Conservation (phyloP, 2,888 invertebrate species). For the Willowsia nigromaculata region DNA sequence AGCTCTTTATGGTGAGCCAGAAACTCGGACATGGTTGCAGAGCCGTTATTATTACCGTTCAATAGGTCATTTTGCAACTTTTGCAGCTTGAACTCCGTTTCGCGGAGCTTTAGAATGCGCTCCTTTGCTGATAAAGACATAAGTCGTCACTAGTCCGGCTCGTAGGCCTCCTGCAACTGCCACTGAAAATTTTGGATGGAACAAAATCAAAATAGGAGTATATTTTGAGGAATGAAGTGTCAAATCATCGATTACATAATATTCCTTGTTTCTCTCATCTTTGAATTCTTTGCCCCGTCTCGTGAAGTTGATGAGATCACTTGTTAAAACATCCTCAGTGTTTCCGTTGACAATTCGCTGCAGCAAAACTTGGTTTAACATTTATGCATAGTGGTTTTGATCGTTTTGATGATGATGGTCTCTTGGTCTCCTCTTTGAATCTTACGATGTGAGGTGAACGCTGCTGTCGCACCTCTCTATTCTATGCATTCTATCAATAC, state of each 20-base stretch:
- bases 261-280: too few species aligned
- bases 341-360: conserved; percentile 41
- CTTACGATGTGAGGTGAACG: too few species aligned
- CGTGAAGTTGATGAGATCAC: too few species aligned
- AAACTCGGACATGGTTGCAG: conserved; percentile 5
- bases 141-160: too few species aligned
- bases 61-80: conserved; percentile 40
- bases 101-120: conserved; percentile 51
- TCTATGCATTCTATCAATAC: too few species aligned
- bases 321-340: background rate
- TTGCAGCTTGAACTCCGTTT: conserved; percentile 48
- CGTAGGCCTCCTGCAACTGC: background rate
- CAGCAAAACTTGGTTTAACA: too few species aligned
- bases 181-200: conserved; percentile 12
- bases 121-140: conserved; percentile 40
- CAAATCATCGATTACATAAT: too few species aligned
- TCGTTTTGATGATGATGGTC: too few species aligned
- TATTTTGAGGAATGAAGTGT: too few species aligned
- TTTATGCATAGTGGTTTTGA: background rate
- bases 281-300: too few species aligned
- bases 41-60: background rate
- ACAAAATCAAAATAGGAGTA: background rate
- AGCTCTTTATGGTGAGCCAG: conserved; percentile 44
- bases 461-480: too few species aligned
- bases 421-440: too few species aligned